phyloP scores from a whole-genome alignment of 2,797 vertebrate genomes.

The Prunella strophiata region DNA sequence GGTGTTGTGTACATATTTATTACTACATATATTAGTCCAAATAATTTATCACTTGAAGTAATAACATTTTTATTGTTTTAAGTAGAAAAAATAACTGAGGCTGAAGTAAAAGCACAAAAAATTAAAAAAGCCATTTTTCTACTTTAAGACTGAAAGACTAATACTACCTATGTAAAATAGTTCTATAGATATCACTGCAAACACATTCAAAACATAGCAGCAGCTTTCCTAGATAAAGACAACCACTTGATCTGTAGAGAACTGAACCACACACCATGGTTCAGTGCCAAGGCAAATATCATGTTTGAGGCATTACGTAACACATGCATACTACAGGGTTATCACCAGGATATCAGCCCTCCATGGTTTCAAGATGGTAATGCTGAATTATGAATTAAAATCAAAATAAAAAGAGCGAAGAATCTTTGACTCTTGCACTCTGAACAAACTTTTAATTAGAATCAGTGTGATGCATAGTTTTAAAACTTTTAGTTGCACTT shows the following conservation, averaged over 20 bases:
- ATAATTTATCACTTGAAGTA: background rate
- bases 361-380: background rate
- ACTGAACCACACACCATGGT: background rate
- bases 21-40: background rate
- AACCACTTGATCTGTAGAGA: background rate
- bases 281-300: background rate
- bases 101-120: background rate
- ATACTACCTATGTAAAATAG: background rate
- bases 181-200: background rate
- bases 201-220: background rate
- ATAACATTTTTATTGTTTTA: background rate
- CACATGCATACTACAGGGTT: background rate
- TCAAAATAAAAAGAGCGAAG: background rate
- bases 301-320: background rate
- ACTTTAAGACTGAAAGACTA: background rate
- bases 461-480: background rate
- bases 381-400: constrained; percentile 33
- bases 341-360: constrained; percentile 2
- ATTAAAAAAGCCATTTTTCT: background rate
- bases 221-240: background rate
- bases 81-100: background rate
- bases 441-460: background rate
- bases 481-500: background rate
- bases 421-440: background rate
- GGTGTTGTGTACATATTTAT: background rate